A percentile compares a stretch with the other conserved stretches of the same genome.
phyloP scores from a whole-genome alignment of 2,113 vertebrate genomes.

The Amia ocellicauda region DNA sequence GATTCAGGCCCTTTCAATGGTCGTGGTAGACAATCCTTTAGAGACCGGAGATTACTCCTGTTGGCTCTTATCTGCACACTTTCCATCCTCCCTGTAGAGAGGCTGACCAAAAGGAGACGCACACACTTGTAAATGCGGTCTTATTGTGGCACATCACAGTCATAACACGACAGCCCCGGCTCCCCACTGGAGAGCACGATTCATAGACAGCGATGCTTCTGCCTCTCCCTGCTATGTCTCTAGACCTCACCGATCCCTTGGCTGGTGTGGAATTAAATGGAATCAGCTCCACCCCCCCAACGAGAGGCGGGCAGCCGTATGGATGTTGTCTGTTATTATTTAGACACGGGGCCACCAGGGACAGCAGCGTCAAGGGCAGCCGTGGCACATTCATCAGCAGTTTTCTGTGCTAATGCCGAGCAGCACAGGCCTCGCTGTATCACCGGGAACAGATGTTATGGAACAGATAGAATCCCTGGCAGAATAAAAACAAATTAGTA shows the following conservation, averaged over 20 bases:
- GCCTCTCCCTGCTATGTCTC: too few species aligned
- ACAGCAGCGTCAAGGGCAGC: background rate
- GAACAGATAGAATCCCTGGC: slow-evolving; percentile 51
- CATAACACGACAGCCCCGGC: too few species aligned
- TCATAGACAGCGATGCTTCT: too few species aligned
- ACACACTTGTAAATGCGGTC: too few species aligned
- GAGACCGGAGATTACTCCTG: too few species aligned
- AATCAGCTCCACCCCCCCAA: background rate
- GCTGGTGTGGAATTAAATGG: background rate
- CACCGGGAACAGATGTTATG: slow-evolving; percentile 50
- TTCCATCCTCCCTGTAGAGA: too few species aligned
- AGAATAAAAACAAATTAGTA: slow-evolving; percentile 43
- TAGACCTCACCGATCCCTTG: background rate
- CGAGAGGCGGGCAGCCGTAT: background rate
- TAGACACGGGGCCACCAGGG: background rate
- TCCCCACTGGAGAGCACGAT: too few species aligned
- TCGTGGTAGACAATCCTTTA: too few species aligned
- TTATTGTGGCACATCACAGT: too few species aligned
- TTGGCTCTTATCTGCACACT: too few species aligned
- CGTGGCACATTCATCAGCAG: background rate
- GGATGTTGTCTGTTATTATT: slow-evolving; percentile 6
- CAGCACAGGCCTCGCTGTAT: background rate
- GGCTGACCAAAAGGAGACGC: too few species aligned
- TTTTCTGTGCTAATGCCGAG: background rate
- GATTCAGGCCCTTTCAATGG: too few species aligned